phyloP scores from a whole-genome alignment of 2,113 vertebrate species.

The Epinephelus fuscoguttatus region DNA sequence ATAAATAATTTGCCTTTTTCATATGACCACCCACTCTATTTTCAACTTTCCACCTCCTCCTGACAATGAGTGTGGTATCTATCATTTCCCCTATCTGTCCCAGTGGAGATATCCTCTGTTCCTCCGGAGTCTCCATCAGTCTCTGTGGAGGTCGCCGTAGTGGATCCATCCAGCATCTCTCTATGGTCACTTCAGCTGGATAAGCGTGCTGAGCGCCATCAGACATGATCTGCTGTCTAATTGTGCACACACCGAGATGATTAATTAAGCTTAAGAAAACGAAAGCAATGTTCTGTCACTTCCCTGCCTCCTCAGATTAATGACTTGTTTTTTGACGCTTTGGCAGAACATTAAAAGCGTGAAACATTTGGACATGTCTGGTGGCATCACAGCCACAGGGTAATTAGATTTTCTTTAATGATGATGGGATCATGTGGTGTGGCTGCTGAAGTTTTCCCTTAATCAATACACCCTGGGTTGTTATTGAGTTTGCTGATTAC shows the following conservation, averaged over 20 bases:
- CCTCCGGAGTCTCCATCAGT: neutral
- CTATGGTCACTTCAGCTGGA: neutral
- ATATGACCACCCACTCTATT: neutral
- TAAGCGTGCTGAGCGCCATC: slow-evolving; percentile 10
- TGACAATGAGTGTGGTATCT: neutral
- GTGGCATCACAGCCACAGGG: slow-evolving; percentile 38
- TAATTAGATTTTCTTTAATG: slow-evolving; percentile 59
- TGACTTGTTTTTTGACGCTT: slow-evolving; percentile 29
- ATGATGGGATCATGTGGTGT: slow-evolving; percentile 57
- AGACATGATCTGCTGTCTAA: slow-evolving; percentile 37
- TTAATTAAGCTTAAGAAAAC: slow-evolving; percentile 47
- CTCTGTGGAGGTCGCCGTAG: slow-evolving; percentile 6
- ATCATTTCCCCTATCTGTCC: neutral
- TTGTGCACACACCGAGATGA: slow-evolving; percentile 23
- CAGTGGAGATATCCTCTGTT: neutral
- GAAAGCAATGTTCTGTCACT: slow-evolving; percentile 35
- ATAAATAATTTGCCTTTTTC: neutral
- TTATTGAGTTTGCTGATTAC: slow-evolving; percentile 53
- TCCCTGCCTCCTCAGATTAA: slow-evolving; percentile 27
- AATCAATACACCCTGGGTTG: slow-evolving; percentile 41
- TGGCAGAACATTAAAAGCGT: slow-evolving; percentile 32
- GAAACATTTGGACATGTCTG: slow-evolving; percentile 50
- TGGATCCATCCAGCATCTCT: slow-evolving; percentile 12
- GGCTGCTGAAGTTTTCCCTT: slow-evolving; percentile 40
- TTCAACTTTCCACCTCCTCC: neutral